Evolutionary conservation across 2,888 invertebrate species (phyloP), one percentile per base, ranked within the genome.

Genomic region (Silvanus unidentatus): DNA sequence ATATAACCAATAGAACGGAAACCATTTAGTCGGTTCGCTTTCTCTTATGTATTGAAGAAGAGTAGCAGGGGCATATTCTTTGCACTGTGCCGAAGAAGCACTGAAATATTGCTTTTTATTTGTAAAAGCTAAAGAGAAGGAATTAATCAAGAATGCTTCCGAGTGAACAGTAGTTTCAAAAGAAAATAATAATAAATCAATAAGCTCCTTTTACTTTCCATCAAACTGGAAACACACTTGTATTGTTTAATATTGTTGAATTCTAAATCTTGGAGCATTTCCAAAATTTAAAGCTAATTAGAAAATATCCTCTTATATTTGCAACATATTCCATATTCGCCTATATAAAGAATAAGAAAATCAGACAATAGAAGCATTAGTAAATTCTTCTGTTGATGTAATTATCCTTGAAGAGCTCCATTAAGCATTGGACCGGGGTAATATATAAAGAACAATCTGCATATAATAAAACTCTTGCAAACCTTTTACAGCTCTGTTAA

Each of bases 131-230:
- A 43, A 47, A 53, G 39, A 47, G 53, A 47, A 3, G 22, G 52
- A 56, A 58, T 57, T 57, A 58, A 58, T 58, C 58, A 55, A 48
- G 52, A 57, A 52, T 52, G 52, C 50, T 51, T 51, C 43, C 44
- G 47, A 52, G 50, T 55, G 51, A 53, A 58, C 57, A 55, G 57
- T 57, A 52, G 55, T 48, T 52, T 52, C 52, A 53, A 58, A 53
- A 53, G 55, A 57, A 58, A 50, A 58, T 58, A 59, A 59, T 55
- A 58, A 56, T 59, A 58, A 59, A 59, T 59, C 59, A 57, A 59
- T 59, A 54, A 56, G 50, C 52, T 47, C 45, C 53, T 55, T 55
- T 55, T 52, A 54, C 46, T 50, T 50, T 46, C 39, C 45, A 56
- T 54, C 49, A 54, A 54, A 53, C 45, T 48, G 49, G 42, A 54